Conservation (phyloP, 2,113 vertebrate genomes). For the Maccullochella peelii region DNA sequence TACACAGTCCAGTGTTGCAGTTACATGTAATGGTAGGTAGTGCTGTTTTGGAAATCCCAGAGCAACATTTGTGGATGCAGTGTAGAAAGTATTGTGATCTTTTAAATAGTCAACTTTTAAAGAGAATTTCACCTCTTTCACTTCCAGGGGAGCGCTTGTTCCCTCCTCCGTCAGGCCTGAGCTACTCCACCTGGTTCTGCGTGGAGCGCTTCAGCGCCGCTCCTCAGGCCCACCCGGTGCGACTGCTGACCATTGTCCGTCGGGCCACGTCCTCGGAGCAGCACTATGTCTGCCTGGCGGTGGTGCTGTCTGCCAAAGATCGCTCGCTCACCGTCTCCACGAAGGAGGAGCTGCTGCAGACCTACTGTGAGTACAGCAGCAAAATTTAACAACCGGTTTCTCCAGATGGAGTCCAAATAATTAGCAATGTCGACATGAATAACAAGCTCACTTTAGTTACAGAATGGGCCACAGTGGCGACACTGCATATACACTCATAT, state of each 20-base stretch:
- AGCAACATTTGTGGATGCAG: background rate
- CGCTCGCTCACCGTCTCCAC: slow-evolving; percentile 95
- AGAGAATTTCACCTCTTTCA: background rate
- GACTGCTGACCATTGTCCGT: slow-evolving; percentile 92
- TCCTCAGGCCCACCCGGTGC: slow-evolving; percentile 91
- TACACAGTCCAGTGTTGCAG: background rate
- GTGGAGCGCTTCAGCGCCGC: slow-evolving; percentile 92
- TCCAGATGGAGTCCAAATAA: background rate
- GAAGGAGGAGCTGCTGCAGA: slow-evolving; percentile 96
- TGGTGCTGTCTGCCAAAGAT: slow-evolving; percentile 94
- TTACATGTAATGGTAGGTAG: background rate
- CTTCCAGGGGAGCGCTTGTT: slow-evolving; percentile 93
- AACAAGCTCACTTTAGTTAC: too few relatives aligned
- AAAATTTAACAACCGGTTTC: background rate
- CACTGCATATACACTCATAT: too few relatives aligned
- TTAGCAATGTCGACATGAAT: too few relatives aligned
- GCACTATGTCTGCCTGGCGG: slow-evolving; percentile 94
- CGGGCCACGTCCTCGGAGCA: slow-evolving; percentile 95
- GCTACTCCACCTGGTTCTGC: slow-evolving; percentile 97
- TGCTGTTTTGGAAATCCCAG: background rate
- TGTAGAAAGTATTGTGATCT: background rate
- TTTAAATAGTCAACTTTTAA: background rate
- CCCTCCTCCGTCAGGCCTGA: slow-evolving; percentile 95
- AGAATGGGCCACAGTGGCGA: background rate
- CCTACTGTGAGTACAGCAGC: slow-evolving; percentile 84